Evolutionary conservation across 2,113 vertebrate genomes (phyloP), one percentile per base, ranked within the genome.

Genomic region (Falco punctatus): DNA sequence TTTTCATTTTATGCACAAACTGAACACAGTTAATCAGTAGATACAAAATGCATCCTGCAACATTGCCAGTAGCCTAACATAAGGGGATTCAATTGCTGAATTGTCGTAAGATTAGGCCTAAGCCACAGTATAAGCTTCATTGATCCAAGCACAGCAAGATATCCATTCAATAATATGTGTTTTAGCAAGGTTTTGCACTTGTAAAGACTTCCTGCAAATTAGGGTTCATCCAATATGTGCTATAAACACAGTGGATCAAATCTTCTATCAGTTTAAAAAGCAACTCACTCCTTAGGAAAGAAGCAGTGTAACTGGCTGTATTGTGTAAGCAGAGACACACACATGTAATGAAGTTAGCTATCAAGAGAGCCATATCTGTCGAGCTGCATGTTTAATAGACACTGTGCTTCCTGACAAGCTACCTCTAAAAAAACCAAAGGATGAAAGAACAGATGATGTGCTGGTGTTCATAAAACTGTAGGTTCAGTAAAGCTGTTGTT

Each of bases 161-260:
- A 94, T 35, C 96, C 86, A 95, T 94, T 97, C 96, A 94, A 96
- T 97, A 97, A 94, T 92, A 94, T 79, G 90, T 95, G 92, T 97
- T 96, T 96, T 95, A 97, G 94, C 83, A 92, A 95, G 89, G 93
- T 97, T 97, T 95, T 96, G 94, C 88, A 95, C 96, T 97, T 92
- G 94, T 96, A 97, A 96, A 96, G 93, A 95, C 97, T 97, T 96
- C 86, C 95, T 94, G 92, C 93, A 96, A 97, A 97, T 97, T 97
- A 96, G 81, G 15, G 32, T 81, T 97, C 94, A 86, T 93, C 92
- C 90, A 81, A 78, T 88, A 82, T 93, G 88, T 66, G 65, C 86
- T 92, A 80, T 91, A 96, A 97, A 96, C 91, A 94, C 2, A 0
- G 62, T 58, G 73, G 79, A 95, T 95, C 94, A 95, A 92, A 97